Conservation (phyloP, 1,140 invertebrate species). For the Capitella teleta region DNA sequence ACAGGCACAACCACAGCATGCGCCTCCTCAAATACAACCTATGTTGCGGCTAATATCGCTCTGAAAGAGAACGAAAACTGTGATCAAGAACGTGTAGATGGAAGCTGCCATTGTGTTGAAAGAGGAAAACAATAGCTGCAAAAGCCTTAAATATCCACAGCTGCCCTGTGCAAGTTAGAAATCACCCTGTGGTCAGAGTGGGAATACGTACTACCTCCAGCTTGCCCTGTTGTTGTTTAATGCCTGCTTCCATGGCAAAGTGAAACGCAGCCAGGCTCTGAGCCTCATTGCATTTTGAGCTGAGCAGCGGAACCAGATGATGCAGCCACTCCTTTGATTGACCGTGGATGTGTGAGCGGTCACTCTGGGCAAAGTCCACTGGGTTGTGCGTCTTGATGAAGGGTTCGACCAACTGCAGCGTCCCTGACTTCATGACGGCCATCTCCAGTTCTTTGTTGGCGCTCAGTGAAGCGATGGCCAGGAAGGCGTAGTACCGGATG, state of each 20-base stretch:
- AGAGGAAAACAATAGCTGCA: too few relatives aligned
- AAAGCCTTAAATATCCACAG: too few relatives aligned
- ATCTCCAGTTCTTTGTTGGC: constrained; percentile 98
- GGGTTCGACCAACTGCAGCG: constrained; percentile 87
- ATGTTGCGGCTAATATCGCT: too few relatives aligned
- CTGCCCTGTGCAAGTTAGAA: too few relatives aligned
- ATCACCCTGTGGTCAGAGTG: not conserved
- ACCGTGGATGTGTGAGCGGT: constrained; percentile 80
- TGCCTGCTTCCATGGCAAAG: constrained; percentile 98
- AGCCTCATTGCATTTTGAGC: constrained; percentile 89
- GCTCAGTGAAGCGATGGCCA: constrained; percentile 90
- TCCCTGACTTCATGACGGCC: constrained; percentile 86
- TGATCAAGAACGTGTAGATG: too few relatives aligned
- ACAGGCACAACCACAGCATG: too few relatives aligned
- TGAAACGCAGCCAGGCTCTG: constrained; percentile 95
- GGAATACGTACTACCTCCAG: constrained; percentile 50
- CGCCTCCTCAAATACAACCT: too few relatives aligned
- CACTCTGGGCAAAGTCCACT: constrained; percentile 81
- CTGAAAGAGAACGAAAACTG: too few relatives aligned
- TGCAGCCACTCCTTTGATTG: constrained; percentile 93
- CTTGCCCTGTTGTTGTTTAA: constrained; percentile 91
- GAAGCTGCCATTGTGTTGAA: too few relatives aligned
- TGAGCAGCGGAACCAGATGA: constrained; percentile 84
- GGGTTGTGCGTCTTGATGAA: constrained; percentile 90
- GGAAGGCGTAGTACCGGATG: constrained; percentile 88